phyloP scores from a whole-genome alignment of 2,797 vertebrate genomes.

The Squalus acanthias region DNA sequence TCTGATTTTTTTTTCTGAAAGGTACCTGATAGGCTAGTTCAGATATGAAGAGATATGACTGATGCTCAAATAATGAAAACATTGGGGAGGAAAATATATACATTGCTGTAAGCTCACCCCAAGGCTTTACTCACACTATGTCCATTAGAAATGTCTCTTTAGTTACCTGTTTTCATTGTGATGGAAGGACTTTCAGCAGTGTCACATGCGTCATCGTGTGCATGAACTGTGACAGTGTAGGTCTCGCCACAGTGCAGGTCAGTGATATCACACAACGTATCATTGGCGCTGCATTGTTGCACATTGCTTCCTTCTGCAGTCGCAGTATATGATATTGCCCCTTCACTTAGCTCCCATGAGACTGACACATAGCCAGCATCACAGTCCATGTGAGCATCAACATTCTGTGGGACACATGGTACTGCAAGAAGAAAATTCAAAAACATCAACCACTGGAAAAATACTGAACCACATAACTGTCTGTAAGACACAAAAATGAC shows the following conservation, averaged over 20 bases:
- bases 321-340: conserved; percentile 42
- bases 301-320: conserved; percentile 45
- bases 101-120: not conserved
- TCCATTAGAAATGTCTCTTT: not conserved
- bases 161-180: conserved; percentile 59
- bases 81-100: not conserved
- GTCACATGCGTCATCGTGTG: conserved; percentile 52
- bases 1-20: not conserved
- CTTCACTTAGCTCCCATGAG: conserved; percentile 32
- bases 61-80: not conserved
- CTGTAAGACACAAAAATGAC: not conserved
- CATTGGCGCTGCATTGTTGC: conserved; percentile 47
- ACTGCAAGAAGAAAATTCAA: not conserved
- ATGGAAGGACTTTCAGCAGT: conserved; percentile 50
- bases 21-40: not conserved
- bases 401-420: conserved; percentile 32
- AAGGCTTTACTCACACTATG: not conserved
- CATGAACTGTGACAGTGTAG: conserved; percentile 24
- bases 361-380: not conserved
- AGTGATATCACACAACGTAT: conserved; percentile 22
- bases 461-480: not conserved
- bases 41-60: not conserved
- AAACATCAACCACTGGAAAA: not conserved
- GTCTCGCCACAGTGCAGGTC: conserved; percentile 26
- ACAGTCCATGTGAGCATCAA: conserved; percentile 22